These are phyloP conservation scores for Dusona sp. DNA, from an alignment of 2,888 invertebrate genomes.

Conservation along the genomic window DNA sequence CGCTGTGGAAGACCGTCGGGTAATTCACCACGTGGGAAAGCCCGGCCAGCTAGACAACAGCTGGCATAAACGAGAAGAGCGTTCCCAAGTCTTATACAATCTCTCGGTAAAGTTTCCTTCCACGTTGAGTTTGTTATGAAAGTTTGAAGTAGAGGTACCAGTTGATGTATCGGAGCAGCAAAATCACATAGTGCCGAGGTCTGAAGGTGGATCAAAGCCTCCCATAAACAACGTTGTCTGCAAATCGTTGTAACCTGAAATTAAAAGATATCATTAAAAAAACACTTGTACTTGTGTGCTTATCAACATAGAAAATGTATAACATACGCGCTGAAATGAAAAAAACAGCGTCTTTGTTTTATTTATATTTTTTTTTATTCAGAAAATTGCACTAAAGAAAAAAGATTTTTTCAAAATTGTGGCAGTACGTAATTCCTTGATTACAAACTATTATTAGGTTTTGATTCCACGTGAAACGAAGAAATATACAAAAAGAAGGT, in stretches of 20 bases:
- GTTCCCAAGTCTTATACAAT: constrained; percentile 89
- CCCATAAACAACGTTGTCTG: constrained; percentile 88
- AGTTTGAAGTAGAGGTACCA: constrained; percentile 85
- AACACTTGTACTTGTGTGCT: neutral
- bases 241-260: constrained; percentile 87
- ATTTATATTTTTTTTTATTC: neutral
- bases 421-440: neutral
- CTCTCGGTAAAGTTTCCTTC: constrained; percentile 74
- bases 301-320: no score
- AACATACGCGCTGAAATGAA: neutral
- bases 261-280: neutral
- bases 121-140: constrained; percentile 79
- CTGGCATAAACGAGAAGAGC: constrained; percentile 94
- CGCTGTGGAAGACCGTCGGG: constrained; percentile 87
- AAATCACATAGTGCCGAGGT: constrained; percentile 89
- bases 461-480: neutral
- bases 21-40: constrained; percentile 92
- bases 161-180: constrained; percentile 89
- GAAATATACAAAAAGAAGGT: neutral
- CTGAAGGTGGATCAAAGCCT: constrained; percentile 89
- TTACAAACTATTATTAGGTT: neutral
- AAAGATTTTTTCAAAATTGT: neutral
- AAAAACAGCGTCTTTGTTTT: neutral
- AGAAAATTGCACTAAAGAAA: neutral
- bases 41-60: constrained; percentile 94